phyloP scores from a whole-genome alignment of 2,888 invertebrate genomes.

The Patella pellucida region DNA sequence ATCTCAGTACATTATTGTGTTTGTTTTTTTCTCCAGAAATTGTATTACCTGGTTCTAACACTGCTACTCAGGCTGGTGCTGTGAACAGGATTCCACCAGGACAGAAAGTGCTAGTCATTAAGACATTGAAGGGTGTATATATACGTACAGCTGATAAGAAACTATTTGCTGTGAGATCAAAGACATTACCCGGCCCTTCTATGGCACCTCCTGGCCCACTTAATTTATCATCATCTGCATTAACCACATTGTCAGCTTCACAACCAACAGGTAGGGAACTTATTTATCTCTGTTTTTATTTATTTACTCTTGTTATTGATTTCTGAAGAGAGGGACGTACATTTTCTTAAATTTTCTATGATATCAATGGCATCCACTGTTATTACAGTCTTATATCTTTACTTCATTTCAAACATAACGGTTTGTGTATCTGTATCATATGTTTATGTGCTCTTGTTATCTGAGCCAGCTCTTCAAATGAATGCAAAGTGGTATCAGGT shows the following conservation, averaged over 20 bases:
- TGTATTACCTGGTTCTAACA: conserved; percentile 82
- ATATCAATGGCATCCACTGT: no score
- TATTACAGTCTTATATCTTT: no score
- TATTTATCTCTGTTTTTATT: no score
- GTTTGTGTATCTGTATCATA: no score
- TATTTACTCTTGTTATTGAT: no score
- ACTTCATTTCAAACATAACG: no score
- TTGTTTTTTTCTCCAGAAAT: conserved; percentile 60
- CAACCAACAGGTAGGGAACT: conserved; percentile 2
- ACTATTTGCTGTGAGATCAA: conserved; percentile 84
- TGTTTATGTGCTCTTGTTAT: no score
- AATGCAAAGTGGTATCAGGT: no score
- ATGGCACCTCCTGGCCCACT: conserved; percentile 13
- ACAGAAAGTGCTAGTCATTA: conserved; percentile 92
- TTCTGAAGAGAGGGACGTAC: no score
- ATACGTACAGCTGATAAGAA: conserved; percentile 95
- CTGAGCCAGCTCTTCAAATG: no score
- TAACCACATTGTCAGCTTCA: conserved; percentile 9
- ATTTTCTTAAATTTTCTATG: no score
- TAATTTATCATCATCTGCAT: background rate
- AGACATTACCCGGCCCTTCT: conserved; percentile 23
- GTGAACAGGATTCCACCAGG: conserved; percentile 86
- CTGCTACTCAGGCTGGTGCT: conserved; percentile 88
- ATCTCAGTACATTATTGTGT: conserved; percentile 36
- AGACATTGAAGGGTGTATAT: conserved; percentile 95